These are phyloP conservation scores for Mystacornis crossleyi DNA, from an alignment of 2,113 vertebrate genomes.

Conservation along the genomic window DNA sequence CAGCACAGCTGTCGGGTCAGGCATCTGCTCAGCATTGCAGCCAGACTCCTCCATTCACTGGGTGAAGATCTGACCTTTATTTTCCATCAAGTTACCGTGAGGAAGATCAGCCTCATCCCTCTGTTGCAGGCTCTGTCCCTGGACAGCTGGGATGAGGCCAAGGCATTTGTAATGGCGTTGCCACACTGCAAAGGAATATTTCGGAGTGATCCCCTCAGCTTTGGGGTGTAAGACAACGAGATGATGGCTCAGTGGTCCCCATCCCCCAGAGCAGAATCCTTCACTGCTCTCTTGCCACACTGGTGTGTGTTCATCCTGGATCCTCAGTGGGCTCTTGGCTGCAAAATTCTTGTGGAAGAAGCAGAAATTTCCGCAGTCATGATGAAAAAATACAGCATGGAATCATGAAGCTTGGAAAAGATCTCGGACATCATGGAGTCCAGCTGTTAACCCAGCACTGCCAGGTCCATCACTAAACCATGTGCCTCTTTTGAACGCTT, in stretches of 20 bases:
- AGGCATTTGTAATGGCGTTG: background rate
- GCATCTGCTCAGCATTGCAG: fast-evolving
- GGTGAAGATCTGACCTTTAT: background rate
- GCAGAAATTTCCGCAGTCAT: background rate
- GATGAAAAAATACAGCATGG: background rate
- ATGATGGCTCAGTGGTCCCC: background rate
- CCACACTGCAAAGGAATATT: background rate
- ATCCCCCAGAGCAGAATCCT: background rate
- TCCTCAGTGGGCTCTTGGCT: background rate
- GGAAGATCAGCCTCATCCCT: background rate
- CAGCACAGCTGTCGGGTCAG: background rate
- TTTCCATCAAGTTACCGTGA: background rate
- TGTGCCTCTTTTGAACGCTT: background rate
- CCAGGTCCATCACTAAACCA: background rate
- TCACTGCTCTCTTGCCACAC: background rate
- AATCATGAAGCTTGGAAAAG: background rate
- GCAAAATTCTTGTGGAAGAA: background rate
- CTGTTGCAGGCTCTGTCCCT: background rate
- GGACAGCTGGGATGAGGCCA: background rate
- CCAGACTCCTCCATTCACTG: background rate
- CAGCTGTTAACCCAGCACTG: background rate
- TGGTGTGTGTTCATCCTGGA: background rate
- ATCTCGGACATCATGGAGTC: background rate
- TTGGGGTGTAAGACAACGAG: background rate
- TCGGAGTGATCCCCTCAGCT: background rate